Evolutionary conservation across 64 coral and sea anemone genomes (phyloP), one percentile per base, ranked within the genome.

Genomic region (Hydrozoanthus tunicans): DNA sequence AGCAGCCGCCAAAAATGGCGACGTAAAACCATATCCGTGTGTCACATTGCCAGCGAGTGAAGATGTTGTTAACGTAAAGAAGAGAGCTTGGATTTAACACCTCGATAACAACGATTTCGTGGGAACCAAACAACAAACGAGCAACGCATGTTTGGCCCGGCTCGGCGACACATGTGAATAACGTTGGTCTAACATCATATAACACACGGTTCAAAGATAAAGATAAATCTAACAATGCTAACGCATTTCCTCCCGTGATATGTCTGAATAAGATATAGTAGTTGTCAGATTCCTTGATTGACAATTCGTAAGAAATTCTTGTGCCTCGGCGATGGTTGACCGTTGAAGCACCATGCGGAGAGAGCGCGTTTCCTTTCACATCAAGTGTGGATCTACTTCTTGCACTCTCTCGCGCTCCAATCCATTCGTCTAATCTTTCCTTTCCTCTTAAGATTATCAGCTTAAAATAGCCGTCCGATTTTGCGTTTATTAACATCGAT

Each of bases 381-480:
- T 76, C 88, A 51, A 2, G 25, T 61, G 9, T 58, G 32, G 68
- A 43, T 74, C 11, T 9, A 15, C 24, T 5, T 63, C 4, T 11
- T 5, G 80, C 58, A 60, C 24, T 62, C 32, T 81, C 79, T 26
- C 5, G 26, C 26, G 77, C 24, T 70, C 60, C 74, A 13, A 97
- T 83, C 95, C 95, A 97, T 59, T 92, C 90, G 14, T 97, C 83
- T 64, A 94, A 76, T 77, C 91, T 64, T 64, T 84, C 59, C 83
- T 78, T 82, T 65, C 93, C 92, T 70, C 90, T 97, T 79, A 97
- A 97, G 81, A 97, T 97, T 63, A 97, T 91, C 12, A 97, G 90
- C 79, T 94, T 85, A 56, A 97, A 92, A 24, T 81, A 82, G 20
- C 89, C 84, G 6, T 94, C 77, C 11, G 95, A 97, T 20, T 80